phyloP scores from a whole-genome alignment of 1,140 invertebrate species.

The Leptinotarsa lineolata region DNA sequence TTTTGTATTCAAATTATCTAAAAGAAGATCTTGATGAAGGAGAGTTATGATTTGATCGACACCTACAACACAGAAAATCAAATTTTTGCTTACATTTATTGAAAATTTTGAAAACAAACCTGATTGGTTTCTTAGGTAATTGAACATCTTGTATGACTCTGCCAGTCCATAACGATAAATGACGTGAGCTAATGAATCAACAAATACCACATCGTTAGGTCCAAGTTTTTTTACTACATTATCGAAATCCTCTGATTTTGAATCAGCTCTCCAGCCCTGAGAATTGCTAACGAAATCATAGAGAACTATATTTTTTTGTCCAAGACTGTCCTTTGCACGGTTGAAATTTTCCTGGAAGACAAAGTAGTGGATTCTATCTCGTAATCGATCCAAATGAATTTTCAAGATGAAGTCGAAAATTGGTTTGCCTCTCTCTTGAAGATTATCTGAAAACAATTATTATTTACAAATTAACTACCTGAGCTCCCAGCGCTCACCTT shows the following conservation, averaged over 20 bases:
- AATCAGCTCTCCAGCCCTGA: constrained; percentile 27
- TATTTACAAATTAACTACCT: constrained; percentile 32
- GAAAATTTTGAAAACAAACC: constrained; percentile 31
- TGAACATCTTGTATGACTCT: constrained; percentile 42
- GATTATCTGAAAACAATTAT: constrained; percentile 44
- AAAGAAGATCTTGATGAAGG: constrained; percentile 59
- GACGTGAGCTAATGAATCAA: constrained; percentile 51
- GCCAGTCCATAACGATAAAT: constrained; percentile 44
- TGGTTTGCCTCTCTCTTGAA: constrained; percentile 42
- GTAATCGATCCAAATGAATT: constrained; percentile 33
- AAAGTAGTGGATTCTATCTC: constrained; percentile 45
- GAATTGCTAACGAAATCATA: constrained; percentile 44
- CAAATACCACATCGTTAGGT: constrained; percentile 42
- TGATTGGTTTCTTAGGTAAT: constrained; percentile 42
- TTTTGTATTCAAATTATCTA: constrained; percentile 53
- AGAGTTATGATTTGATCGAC: constrained; percentile 58
- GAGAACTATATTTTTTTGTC: constrained; percentile 31
- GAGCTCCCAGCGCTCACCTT: constrained; percentile 26
- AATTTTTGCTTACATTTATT: constrained; percentile 27
- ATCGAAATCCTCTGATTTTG: constrained; percentile 23
- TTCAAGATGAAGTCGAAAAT: constrained; percentile 44
- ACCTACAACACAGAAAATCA: constrained; percentile 39
- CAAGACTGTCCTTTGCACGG: constrained; percentile 26
- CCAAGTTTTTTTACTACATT: constrained; percentile 22
- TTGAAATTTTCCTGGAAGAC: constrained; percentile 47